Evolutionary conservation across 2,797 vertebrate genomes (phyloP), one percentile per base, ranked within the genome.

Genomic region (Phrynocephalus vlangalii): DNA sequence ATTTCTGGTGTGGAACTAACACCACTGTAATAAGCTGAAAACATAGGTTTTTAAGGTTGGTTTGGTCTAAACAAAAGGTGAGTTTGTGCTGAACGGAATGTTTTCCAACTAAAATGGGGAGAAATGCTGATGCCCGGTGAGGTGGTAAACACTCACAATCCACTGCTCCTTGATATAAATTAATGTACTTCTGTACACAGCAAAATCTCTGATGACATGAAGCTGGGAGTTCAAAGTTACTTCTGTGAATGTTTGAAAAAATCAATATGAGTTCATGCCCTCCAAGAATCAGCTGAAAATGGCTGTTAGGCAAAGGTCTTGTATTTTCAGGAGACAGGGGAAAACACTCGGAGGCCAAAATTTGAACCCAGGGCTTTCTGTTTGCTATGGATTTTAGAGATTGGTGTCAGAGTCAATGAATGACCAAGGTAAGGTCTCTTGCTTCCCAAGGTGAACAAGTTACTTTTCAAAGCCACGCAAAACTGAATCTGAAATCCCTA

Each of bases 41-140:
- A 79, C 24, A 72, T 30, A 30, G 22, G 79, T 71, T 48, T 70
- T n/a, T 60, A 44, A 79, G 76, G 67, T 84, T 72, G 26, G 50
- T 79, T 72, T 56, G 33, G 60, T 15, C 71, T n/a, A 76, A 84
- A 73, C n/a, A 84, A 88, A 84, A 72, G 82, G 66, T 73, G 15
- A 79, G 72, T 79, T 79, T 79, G 26, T 72, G 67, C 82, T 72
- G 75, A 66, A 38, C 6, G 24, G 68, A 72, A 72, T 50, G 76
- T 79, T 88, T 50, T 26, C 52, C 68, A 66, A 30, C 44, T 50
- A 60, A 66, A 73, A 48, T 18, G 38, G 73, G 26, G 33, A 52
- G 56, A 66, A n/a, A 83, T 56, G 63, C 22, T n/a, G 18, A 63
- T 88, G 68, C 77, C 28, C 15, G n/a, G 56, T 1, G 22, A 84